Evolutionary conservation across 2,797 vertebrate species (phyloP).

Genomic region (Epinephelus malabaricus): DNA sequence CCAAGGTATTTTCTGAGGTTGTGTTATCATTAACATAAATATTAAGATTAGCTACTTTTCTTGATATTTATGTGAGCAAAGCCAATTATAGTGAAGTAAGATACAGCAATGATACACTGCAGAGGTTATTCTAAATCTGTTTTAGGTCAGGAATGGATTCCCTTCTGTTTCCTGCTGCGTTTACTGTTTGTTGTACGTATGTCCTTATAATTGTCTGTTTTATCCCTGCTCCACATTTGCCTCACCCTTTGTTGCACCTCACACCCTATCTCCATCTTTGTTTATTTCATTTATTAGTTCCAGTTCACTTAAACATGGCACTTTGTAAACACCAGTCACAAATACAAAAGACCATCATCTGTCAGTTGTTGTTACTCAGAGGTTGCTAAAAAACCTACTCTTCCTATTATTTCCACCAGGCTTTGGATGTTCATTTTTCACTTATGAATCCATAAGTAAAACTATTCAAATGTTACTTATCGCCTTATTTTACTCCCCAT

Average conservation of each 20-base stretch:
- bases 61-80: constrained; percentile 14
- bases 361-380: not conserved
- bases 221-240: constrained; percentile 32
- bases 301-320: not conserved
- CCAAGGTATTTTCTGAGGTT: not conserved
- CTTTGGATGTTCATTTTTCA: constrained; percentile 29
- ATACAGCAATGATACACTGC: constrained; percentile 13
- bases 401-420: not conserved
- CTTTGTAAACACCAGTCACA: not conserved
- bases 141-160: constrained; percentile 22
- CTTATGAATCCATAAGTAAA: constrained; percentile 17
- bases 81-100: constrained; percentile 19
- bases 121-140: constrained; percentile 2
- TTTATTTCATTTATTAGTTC: constrained; percentile 21
- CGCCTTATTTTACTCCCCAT: constrained; percentile 11
- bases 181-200: not conserved
- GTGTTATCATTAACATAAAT: constrained; percentile 21
- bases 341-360: not conserved
- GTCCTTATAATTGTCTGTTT: constrained; percentile 21
- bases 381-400: constrained; percentile 1
- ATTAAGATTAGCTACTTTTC: constrained; percentile 15
- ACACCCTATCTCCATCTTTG: constrained; percentile 11
- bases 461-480: constrained; percentile 24
- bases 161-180: not conserved
- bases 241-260: constrained; percentile 23